Conservation (phyloP, 2,797 vertebrate genomes). For the Pangasius djambal region DNA sequence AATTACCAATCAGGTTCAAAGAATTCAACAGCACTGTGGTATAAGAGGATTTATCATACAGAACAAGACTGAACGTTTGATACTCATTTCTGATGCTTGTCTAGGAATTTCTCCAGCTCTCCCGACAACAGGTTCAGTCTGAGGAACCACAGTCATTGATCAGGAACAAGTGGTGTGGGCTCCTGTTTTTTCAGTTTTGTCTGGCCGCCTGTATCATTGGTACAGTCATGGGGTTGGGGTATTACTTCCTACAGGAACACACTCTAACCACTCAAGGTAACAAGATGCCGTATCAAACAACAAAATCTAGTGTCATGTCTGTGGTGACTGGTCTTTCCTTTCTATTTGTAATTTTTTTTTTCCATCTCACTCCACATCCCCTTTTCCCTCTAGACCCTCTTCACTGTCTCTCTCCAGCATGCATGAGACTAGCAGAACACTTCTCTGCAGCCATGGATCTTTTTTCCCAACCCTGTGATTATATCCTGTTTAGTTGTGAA, state of each 20-base stretch:
- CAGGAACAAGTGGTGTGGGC: constrained; percentile 52
- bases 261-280: constrained; percentile 29
- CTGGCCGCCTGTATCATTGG: constrained; percentile 59
- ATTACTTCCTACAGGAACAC: constrained; percentile 52
- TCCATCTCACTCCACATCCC: neutral
- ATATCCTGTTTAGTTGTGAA: constrained; percentile 83
- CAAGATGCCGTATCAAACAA: neutral
- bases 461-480: constrained; percentile 83
- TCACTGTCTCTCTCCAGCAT: constrained; percentile 73
- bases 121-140: constrained; percentile 30
- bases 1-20: neutral
- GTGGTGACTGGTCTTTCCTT: neutral
- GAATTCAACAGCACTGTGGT: neutral
- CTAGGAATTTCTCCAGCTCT: constrained; percentile 26
- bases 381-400: constrained; percentile 58
- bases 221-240: constrained; percentile 61
- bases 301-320: neutral
- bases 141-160: constrained; percentile 45
- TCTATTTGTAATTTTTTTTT: too few relatives aligned
- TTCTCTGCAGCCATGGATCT: constrained; percentile 77
- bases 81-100: neutral
- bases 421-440: constrained; percentile 68
- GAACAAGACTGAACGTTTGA: neutral
- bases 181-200: constrained; percentile 58
- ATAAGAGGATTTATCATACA: neutral